Conservation (phyloP, 2,113 vertebrate genomes). For the Girardinichthys multiradiatus region DNA sequence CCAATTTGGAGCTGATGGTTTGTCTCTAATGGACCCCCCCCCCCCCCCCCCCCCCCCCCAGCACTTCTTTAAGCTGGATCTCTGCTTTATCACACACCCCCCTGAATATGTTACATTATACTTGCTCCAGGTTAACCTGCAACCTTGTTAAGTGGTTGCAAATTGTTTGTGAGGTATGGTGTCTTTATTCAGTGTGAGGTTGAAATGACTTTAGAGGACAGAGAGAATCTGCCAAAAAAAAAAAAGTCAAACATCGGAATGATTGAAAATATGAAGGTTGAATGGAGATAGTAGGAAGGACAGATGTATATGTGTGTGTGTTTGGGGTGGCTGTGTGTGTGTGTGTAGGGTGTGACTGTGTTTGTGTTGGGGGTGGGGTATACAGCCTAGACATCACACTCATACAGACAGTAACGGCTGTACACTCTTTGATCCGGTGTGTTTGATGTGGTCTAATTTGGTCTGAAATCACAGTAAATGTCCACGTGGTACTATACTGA, state of each 20-base stretch:
- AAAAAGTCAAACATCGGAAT: constrained; percentile 1
- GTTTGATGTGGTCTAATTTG: constrained; percentile 79
- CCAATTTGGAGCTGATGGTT: constrained; percentile 37
- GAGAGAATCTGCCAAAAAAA: neutral
- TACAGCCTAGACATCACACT: constrained; percentile 50
- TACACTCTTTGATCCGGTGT: constrained; percentile 70
- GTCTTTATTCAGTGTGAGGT: constrained; percentile 1
- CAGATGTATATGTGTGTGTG: neutral
- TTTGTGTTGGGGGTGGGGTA: constrained; percentile 41
- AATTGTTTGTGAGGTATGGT: constrained; percentile 11
- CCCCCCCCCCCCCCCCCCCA: constrained; percentile 8
- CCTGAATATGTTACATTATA: constrained; percentile 55
- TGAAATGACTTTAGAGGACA: neutral
- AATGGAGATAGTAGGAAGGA: neutral
- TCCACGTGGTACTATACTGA: constrained; percentile 62
- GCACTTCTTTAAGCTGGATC: constrained; percentile 17
- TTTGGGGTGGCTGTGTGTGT: too few relatives aligned
- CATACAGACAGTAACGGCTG: constrained; percentile 54
- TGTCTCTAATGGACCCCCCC: constrained; percentile 46
- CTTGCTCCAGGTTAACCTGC: constrained; percentile 67
- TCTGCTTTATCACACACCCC: constrained; percentile 41
- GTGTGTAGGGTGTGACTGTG: constrained; percentile 3
- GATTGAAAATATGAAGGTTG: constrained; percentile 11
- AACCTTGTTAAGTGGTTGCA: constrained; percentile 48
- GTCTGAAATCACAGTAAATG: constrained; percentile 75